phyloP scores from a whole-genome alignment of 2,888 invertebrate species.

The Eupithecia vulgata region DNA sequence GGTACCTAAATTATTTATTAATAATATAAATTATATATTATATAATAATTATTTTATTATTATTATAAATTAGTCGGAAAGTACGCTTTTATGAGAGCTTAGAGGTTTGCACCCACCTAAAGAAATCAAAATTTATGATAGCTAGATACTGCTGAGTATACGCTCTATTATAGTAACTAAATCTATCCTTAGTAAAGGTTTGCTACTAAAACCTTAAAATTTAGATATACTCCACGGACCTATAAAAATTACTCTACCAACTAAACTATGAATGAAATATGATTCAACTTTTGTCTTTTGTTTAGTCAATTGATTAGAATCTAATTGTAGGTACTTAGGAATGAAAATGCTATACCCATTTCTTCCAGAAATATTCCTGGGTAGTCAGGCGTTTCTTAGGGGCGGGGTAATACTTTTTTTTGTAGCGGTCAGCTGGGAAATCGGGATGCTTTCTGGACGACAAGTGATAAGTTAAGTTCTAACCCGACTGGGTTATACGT shows the following conservation, averaged over 20 bases:
- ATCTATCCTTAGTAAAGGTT: neutral
- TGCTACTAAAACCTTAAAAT: neutral
- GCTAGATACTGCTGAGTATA: neutral
- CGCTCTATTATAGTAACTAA: neutral
- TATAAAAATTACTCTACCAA: neutral
- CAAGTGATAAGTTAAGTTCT: slow-evolving; percentile 28
- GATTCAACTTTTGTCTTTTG: neutral
- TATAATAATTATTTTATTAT: too few species aligned
- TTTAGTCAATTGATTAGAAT: neutral
- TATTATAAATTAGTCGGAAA: too few species aligned
- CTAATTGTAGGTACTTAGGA: neutral
- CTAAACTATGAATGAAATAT: neutral
- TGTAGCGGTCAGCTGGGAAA: slow-evolving; percentile 62
- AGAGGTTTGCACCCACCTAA: neutral
- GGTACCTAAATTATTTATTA: too few species aligned
- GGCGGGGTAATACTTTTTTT: slow-evolving; percentile 63
- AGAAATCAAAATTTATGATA: neutral
- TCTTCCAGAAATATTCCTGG: slow-evolving; percentile 78
- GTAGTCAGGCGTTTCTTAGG: slow-evolving; percentile 73
- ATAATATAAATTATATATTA: too few species aligned
- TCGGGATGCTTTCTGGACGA: slow-evolving; percentile 65
- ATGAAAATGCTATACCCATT: slow-evolving; percentile 67
- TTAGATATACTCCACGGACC: neutral
- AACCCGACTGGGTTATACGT: too few species aligned
- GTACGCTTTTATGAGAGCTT: too few species aligned